Conservation (phyloP, 2,888 invertebrate species). For the Octonoba sinensis region DNA sequence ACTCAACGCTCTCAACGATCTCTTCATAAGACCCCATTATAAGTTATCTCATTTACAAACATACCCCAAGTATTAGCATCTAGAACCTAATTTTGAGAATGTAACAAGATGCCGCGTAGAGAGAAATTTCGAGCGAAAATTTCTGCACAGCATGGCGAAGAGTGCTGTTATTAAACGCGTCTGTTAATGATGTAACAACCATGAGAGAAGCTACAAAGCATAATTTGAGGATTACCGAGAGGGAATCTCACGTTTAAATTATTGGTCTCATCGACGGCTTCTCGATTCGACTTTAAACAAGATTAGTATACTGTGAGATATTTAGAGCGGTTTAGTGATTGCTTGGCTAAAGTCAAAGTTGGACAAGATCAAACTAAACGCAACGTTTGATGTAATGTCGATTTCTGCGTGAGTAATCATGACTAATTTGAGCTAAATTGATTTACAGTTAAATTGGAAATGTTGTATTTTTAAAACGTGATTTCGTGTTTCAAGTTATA, state of each 20-base stretch:
- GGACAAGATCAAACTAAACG: too few relatives aligned
- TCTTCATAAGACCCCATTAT: too few relatives aligned
- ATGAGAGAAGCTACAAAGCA: constrained; percentile 2
- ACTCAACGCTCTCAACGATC: too few relatives aligned
- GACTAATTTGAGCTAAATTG: too few relatives aligned
- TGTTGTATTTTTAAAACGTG: too few relatives aligned
- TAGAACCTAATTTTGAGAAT: constrained; percentile 11
- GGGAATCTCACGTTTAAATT: constrained; percentile 6
- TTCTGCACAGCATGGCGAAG: not conserved
- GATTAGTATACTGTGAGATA: constrained; percentile 4
- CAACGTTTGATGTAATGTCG: too few relatives aligned
- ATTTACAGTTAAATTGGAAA: too few relatives aligned
- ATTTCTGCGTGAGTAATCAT: too few relatives aligned
- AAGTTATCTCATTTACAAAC: constrained; percentile 12
- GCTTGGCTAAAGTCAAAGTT: too few relatives aligned
- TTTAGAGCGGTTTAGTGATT: constrained; percentile 1
- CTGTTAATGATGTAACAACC: constrained; percentile 16
- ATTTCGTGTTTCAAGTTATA: too few relatives aligned
- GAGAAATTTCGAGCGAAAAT: too few relatives aligned
- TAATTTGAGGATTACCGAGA: constrained; percentile 9
- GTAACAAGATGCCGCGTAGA: constrained; percentile 10
- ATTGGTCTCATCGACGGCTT: constrained; percentile 9
- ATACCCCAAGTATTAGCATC: constrained; percentile 12
- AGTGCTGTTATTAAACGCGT: constrained; percentile 13
- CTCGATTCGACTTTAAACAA: constrained; percentile 10